Evolutionary conservation across 2,797 vertebrate species (phyloP), one percentile per base, ranked within the genome.

Genomic region (Sebastes cheni): DNA sequence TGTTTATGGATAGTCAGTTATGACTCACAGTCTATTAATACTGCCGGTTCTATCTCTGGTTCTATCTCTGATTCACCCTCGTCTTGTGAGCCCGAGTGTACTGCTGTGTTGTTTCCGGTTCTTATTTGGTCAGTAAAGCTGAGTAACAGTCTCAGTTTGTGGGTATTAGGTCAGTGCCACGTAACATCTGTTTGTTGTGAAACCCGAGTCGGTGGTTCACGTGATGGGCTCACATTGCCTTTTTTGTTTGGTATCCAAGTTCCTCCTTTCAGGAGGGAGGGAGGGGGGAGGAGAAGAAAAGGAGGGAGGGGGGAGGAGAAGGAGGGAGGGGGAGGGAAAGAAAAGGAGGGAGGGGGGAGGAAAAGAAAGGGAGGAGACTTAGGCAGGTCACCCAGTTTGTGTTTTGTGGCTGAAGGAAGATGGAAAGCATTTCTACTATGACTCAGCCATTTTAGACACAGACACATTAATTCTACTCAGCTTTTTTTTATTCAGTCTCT

Each of bases 141-240:
- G 88, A 90, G 58, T 88, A 86, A 79, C 56, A 22, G 62, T 23
- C 71, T 32, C 74, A 72, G 58, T 75, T 77, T 79, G 77, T 85
- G 84, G 73, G 71, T 85, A 61, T 88, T 88, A 79, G 89, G 89
- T 86, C 91, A 84, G 82, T 86, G 91, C 93, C 95, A 88, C 83
- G 93, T 95, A 95, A 93, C 95, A 95, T 96, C 96, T 97, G 97
- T 97, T 97, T 99, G 98, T 99, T 99, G 97, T 98, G 98, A 98
- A 98, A 98, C 95, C 91, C 4, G 97, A 98, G 95, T 88, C 86
- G 23, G 27, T 0, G 14, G 76, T 39, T 92, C 98, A 97, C 94
- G 96, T 98, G 97, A 98, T 82, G 54, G 80, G 74, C 85, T 93
- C 22, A 87, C 94, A 75, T 96, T 95, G 90, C 93, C 22, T 91